A percentile compares a stretch with the other conserved stretches of the same genome.
These are phyloP conservation scores for Leucoma salicis DNA, from an alignment of 2,888 invertebrate genomes.

Conservation along the genomic window DNA sequence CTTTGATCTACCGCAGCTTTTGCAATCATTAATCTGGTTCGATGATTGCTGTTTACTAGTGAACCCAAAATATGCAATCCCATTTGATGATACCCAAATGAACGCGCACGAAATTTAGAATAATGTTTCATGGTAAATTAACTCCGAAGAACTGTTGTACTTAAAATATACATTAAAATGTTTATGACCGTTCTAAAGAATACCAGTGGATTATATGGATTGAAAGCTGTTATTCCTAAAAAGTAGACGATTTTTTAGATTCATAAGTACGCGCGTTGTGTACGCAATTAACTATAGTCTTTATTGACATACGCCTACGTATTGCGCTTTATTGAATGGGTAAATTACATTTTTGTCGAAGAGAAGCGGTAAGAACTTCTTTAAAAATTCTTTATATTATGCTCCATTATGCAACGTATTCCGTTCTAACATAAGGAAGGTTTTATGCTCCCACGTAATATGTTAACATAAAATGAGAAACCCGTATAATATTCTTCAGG, in stretches of 20 bases:
- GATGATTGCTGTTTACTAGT: not conserved
- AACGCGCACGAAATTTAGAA: slow-evolving; percentile 4
- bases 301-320: slow-evolving; percentile 33
- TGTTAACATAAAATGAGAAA: too few species aligned
- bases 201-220: slow-evolving; percentile 17
- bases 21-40: not conserved
- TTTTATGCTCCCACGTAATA: slow-evolving; percentile 5
- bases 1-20: not conserved
- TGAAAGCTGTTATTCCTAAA: slow-evolving; percentile 11
- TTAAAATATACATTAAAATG: slow-evolving; percentile 21
- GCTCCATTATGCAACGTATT: slow-evolving; percentile 2
- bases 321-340: slow-evolving; percentile 20
- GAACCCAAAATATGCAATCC: not conserved
- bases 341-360: slow-evolving; percentile 14
- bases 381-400: too few species aligned
- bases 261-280: slow-evolving; percentile 24
- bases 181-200: slow-evolving; percentile 12
- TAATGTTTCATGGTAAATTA: slow-evolving; percentile 43
- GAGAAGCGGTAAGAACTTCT: not conserved
- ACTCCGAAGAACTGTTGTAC: slow-evolving; percentile 38
- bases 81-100: not conserved
- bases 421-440: slow-evolving; percentile 4
- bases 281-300: slow-evolving; percentile 13
- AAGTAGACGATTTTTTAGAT: slow-evolving; percentile 9
- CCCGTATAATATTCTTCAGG: too few species aligned